Percentiles rank a stretch among this genome's conserved stretches.
Evolutionary conservation across 1,140 invertebrate genomes (phyloP).

Genomic region (Bombus haemorrhoidalis): DNA sequence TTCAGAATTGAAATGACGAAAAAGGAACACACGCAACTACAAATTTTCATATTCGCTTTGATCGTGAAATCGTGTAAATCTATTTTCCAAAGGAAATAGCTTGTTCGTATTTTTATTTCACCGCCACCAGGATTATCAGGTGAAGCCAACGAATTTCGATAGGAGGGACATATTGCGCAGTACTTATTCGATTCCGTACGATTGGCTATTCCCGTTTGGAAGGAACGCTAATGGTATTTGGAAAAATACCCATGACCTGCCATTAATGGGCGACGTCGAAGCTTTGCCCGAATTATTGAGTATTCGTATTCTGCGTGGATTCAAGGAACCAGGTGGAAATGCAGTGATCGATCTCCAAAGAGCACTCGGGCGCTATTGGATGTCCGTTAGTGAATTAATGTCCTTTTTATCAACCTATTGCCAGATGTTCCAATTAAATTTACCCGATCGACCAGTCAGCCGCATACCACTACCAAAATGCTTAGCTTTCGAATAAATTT

Average conservation of each 20-base stretch:
- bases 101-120: background rate
- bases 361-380: slow-evolving; percentile 69
- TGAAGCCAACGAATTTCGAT: slow-evolving; percentile 51
- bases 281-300: slow-evolving; percentile 44
- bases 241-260: slow-evolving; percentile 58
- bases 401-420: slow-evolving; percentile 14
- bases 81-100: no score
- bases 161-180: slow-evolving; percentile 62
- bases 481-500: background rate
- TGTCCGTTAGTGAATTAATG: slow-evolving; percentile 56
- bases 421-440: slow-evolving; percentile 33
- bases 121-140: background rate
- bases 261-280: slow-evolving; percentile 45
- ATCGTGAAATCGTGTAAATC: background rate
- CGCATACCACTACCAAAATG: background rate
- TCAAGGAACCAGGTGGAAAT: slow-evolving; percentile 59
- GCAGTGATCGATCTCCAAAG: slow-evolving; percentile 66
- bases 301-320: slow-evolving; percentile 49
- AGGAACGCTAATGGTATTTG: slow-evolving; percentile 66
- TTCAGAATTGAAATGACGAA: background rate
- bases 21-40: background rate
- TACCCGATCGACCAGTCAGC: background rate
- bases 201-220: slow-evolving; percentile 75
- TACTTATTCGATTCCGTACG: slow-evolving; percentile 73
- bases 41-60: background rate